Evolutionary conservation across 2,113 vertebrate species (phyloP).

Genomic region (Rhombomys opimus): DNA sequence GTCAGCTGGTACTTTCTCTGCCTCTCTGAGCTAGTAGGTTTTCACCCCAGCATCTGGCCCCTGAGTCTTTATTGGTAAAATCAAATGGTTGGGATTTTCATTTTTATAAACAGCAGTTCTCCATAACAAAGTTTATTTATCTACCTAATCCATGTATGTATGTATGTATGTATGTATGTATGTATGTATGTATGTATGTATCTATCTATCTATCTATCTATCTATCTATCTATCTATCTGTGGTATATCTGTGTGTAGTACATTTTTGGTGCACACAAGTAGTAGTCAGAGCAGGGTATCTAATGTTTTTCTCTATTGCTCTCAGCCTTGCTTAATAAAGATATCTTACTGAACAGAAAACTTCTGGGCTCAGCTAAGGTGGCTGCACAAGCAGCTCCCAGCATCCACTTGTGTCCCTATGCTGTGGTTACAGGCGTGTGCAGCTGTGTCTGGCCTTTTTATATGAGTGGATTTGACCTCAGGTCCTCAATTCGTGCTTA

Average conservation of each 20-base stretch:
- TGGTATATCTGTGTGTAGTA: background rate
- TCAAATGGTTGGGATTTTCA: no score
- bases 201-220: background rate
- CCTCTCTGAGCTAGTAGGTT: no score
- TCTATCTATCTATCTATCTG: background rate
- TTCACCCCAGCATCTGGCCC: no score
- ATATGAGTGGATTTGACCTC: background rate
- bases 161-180: background rate
- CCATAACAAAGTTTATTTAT: background rate
- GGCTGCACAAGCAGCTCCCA: background rate
- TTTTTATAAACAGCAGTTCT: no score
- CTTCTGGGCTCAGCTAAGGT: background rate
- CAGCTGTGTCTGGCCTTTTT: background rate
- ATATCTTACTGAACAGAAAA: background rate
- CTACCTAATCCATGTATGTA: no score
- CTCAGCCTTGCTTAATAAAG: background rate
- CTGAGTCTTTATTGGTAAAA: no score
- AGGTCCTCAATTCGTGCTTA: background rate
- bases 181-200: no score
- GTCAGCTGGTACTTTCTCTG: no score
- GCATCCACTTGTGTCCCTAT: background rate
- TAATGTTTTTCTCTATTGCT: background rate
- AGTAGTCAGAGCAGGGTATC: background rate
- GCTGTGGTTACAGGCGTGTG: background rate
- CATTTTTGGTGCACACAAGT: background rate